Evolutionary conservation across 1,140 invertebrate species (phyloP), one percentile per base, ranked within the genome.

Genomic region (Conopomorpha cramerella): DNA sequence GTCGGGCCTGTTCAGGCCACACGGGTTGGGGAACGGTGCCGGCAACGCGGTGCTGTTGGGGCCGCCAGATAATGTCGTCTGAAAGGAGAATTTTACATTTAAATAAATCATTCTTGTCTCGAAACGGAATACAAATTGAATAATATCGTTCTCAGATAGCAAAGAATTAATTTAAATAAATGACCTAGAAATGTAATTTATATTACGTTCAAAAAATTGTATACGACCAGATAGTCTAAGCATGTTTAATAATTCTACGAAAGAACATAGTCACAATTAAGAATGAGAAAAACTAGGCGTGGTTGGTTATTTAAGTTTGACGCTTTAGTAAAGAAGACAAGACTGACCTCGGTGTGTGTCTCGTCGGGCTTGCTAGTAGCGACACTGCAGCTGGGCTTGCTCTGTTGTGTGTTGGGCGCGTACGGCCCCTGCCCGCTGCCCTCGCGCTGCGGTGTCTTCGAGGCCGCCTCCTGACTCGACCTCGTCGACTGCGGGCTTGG

Each of bases 1-100:
- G 57, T 93, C 89, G 8, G 86, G 81, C 37, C 87, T 81, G 72
- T 54, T 74, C 77, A 68, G 66, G 48, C 66, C 63, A 50, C 70
- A 72, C 8, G 67, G 43, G 12, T 64, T 55, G 2, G 68, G 56
- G 56, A 74, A 66, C 10, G 64, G 55, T 17, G 64, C 55, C 8
- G 70, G 62, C 16, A 73, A 37, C 46, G 58, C 56, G 39, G 73
- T 61, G 47, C 68, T 65, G 53, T 65, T 59, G 17, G 76, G 57
- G 29, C 73, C 64, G 36, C 72, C 65, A 38, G 72, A 60, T 55
- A 72, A 45, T 45, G 63, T 60, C 32, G 68, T 65, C 68, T 74
- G 52, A 11, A 48, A 56, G 7, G n/a, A n/a, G n/a, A n/a, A n/a
- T n/a, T n/a, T n/a, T n/a, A n/a, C n/a, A n/a, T n/a, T n/a, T n/a